Evolutionary conservation across 2,888 invertebrate genomes (phyloP), one percentile per base, ranked within the genome.

Genomic region (Nymphalis c-album): DNA sequence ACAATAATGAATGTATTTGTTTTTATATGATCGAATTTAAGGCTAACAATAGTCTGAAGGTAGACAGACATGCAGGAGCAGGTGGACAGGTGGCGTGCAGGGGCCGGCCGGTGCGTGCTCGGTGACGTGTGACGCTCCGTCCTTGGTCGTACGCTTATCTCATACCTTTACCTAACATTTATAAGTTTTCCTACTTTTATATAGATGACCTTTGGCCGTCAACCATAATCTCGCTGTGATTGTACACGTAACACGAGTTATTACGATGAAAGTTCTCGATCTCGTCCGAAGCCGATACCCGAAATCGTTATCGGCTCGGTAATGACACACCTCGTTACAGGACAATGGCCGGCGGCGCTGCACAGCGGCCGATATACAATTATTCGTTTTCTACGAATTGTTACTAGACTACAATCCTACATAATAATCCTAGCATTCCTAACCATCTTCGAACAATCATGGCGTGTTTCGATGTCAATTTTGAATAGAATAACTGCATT

Each of bases 91-190:
- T 46, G 45, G 31, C 47, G 45, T 16, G 57, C 47, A 31, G 50
- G 18, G 53, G 50, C 60, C 13, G 53, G 50, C 60, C 13, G 63
- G 7, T 26, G 51, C 26, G 69, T 45, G 75, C 46, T 20, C 71
- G 53, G 69, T 67, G 68, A 70, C 64, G 76, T 74, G 74, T 68
- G 71, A 70, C 74, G 69, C 71, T 69, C 60, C 68, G 64, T 63
- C 72, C 72, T 72, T 72, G 62, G 47, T 31, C 60, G 18, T 22
- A 22, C 51, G 48, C 62, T 31, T 47, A 46, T 59, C 47, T 55
- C 35, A 51, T 53, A 55, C 55, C 13, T 48, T n/a, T 8, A 18
- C 50, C 22, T 35, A 35, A 61, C 69, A 71, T 71, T 69, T 60
- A 50, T 68, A 66, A 58, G 65, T 69, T 63, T 71, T 69, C 40